Base-by-base conservation (phyloP, 2,113 vertebrate species). In the Oceanites oceanicus region DNA sequence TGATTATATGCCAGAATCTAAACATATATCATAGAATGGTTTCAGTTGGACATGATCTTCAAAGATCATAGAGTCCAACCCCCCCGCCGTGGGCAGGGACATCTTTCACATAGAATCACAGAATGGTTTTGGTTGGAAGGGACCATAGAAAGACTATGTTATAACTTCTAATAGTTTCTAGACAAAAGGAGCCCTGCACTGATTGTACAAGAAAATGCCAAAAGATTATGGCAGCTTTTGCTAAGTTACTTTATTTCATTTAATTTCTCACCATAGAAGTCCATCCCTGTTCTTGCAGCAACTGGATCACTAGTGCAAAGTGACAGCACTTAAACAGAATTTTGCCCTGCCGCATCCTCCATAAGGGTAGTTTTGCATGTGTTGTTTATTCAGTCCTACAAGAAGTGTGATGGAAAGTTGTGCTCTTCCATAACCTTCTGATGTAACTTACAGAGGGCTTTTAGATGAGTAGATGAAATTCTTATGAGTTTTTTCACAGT, bases 11-110 rank as follows among this genome's bases (percentile, higher is more conserved):
- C 14, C 58, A 44, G 18, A 53, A 42, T 36, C 44, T 59, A 30
- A 42, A 29, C 4, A 10, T 26, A 14, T 47, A 21, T 56, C 30
- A 66, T 4, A 5, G 34, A 52, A n/a, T 14, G 16, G 4, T 30
- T 76, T 29, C 18, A 38, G 15, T 1, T 63, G 49, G 16, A 52
- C 50, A 16, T 6, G 16, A 30, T 49, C 50, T 52, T 63, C 9
- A 19, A 34, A 58, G 27, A 45, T 58, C 18, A 9, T 14, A 0
- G 0, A 50, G 15, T 14, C 36, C 36, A 63, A 3, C 5, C 5
- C 15, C 22, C 17, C 32, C 0, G 0, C 14, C 65, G 14, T 5
- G 21, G 36, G 5, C 14, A 40, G 38, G 50, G 34, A 20, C 29
- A 27, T 15, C 27, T 45, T 23, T 22, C 30, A 36, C 25, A 9